These are phyloP conservation scores for Oryzaephilus surinamensis DNA, from an alignment of 1,140 invertebrate species.

Conservation along the genomic window DNA sequence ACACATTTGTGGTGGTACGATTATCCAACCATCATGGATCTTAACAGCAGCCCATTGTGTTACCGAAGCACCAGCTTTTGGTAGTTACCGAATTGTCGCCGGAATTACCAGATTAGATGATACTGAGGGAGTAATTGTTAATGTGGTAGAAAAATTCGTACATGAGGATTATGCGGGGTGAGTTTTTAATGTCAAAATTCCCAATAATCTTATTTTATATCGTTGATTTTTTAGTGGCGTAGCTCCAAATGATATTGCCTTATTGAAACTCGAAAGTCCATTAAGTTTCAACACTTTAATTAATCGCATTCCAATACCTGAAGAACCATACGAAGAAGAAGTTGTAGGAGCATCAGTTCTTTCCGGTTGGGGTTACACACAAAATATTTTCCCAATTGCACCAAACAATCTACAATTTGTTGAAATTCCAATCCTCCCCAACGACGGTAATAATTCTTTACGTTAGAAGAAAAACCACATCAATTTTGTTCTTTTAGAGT, in stretches of 20 bases:
- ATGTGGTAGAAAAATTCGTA: constrained; percentile 33
- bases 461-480: too few species aligned
- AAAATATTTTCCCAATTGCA: constrained; percentile 23
- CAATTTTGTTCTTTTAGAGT: constrained; percentile 16
- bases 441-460: constrained; percentile 5
- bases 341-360: constrained; percentile 21
- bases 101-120: constrained; percentile 33
- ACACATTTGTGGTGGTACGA: constrained; percentile 53
- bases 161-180: constrained; percentile 44
- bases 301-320: constrained; percentile 19
- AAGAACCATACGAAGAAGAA: too few species aligned
- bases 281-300: constrained; percentile 43
- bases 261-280: constrained; percentile 45
- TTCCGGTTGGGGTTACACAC: constrained; percentile 38
- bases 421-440: constrained; percentile 15
- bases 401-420: constrained; percentile 34
- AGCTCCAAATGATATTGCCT: constrained; percentile 51
- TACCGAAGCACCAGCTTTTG: constrained; percentile 22
- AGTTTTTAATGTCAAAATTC: constrained; percentile 13
- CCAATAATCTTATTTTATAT: not conserved
- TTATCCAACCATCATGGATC: constrained; percentile 44
- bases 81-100: constrained; percentile 26
- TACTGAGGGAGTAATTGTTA: constrained; percentile 35
- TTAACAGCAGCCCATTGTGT: constrained; percentile 55
- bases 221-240: constrained; percentile 33